These are phyloP conservation scores for Mamestra brassicae DNA, from an alignment of 2,888 invertebrate species.

Conservation along the genomic window DNA sequence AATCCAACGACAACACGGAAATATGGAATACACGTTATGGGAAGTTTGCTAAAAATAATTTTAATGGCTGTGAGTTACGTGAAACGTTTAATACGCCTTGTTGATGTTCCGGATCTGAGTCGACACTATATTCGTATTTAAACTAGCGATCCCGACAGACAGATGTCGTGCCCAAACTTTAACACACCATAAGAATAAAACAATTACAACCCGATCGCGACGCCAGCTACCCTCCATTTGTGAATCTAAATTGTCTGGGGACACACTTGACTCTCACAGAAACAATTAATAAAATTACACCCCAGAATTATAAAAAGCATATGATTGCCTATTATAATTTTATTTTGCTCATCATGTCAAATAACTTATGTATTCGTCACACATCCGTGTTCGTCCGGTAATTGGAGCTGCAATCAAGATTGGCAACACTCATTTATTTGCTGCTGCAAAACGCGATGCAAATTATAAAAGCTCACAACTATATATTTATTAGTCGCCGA, in stretches of 20 bases:
- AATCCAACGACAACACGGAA: conserved; percentile 69
- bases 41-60: conserved; percentile 60
- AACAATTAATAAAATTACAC: too few relatives aligned
- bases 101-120: conserved; percentile 21
- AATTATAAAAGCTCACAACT: not conserved
- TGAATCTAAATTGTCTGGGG: too few relatives aligned
- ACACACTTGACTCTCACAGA: too few relatives aligned
- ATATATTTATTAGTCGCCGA: not conserved
- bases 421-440: not conserved
- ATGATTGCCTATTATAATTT: too few relatives aligned
- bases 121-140: not conserved
- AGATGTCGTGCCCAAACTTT: too few relatives aligned
- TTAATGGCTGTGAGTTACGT: conserved; percentile 40
- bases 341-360: not conserved
- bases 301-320: too few relatives aligned
- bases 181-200: too few relatives aligned
- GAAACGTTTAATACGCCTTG: conserved; percentile 1
- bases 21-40: conserved; percentile 50
- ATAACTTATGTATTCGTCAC: not conserved
- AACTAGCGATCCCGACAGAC: too few relatives aligned
- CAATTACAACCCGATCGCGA: too few relatives aligned
- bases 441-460: not conserved
- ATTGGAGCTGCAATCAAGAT: not conserved
- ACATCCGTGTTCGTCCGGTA: not conserved
- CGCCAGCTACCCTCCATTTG: too few relatives aligned